Evolutionary conservation across 2,797 vertebrate genomes (phyloP).

Genomic region (Sphenopsis melanotis): DNA sequence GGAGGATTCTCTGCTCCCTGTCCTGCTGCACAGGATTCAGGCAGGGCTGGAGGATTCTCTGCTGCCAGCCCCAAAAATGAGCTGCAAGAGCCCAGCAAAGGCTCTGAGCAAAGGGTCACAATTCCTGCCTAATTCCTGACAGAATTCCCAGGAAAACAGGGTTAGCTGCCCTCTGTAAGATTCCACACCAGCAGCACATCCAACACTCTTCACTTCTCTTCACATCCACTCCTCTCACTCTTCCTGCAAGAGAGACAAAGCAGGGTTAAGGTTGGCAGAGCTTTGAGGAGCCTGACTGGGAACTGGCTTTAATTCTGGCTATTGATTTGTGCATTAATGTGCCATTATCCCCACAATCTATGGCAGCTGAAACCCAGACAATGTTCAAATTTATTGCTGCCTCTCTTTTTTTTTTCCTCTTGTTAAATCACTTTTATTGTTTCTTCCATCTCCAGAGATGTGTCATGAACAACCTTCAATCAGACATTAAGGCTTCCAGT

Average conservation of each 20-base stretch:
- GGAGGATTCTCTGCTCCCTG: not conserved
- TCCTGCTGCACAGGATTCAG: no score
- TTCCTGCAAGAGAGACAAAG: accelerated
- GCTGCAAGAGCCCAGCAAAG: not conserved
- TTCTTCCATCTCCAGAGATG: constrained; percentile 1
- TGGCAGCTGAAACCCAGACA: not conserved
- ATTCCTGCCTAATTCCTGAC: not conserved
- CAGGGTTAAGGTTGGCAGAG: not conserved
- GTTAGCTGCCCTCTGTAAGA: accelerated
- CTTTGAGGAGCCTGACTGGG: not conserved
- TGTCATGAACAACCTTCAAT: not conserved
- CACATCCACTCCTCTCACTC: not conserved
- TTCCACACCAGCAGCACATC: not conserved
- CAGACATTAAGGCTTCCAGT: not conserved
- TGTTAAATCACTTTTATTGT: constrained; percentile 18
- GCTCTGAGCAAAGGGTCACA: not conserved
- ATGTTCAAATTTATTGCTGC: not conserved
- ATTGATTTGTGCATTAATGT: constrained; percentile 53
- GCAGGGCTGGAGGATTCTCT: not conserved
- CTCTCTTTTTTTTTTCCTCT: not conserved
- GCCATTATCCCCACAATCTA: constrained; percentile 11
- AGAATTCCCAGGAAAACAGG: not conserved
- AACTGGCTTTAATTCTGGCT: not conserved
- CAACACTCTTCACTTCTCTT: not conserved
- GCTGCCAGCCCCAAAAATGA: not conserved